Conservation (phyloP, 2,888 invertebrate genomes). For the Andrena bicolor region DNA sequence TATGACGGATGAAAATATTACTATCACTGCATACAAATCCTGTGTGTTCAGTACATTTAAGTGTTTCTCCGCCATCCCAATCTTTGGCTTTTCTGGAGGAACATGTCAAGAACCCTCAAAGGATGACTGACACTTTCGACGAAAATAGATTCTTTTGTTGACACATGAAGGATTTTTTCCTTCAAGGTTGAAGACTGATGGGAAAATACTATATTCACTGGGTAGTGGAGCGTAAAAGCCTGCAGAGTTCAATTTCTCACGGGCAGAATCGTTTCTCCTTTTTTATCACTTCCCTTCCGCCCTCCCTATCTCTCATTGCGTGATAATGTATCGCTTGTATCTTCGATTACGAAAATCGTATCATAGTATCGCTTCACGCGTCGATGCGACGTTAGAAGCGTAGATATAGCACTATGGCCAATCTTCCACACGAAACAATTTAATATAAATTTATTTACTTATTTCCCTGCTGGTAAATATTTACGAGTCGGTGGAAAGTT, state of each 20-base stretch:
- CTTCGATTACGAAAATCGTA: slow-evolving; percentile 26
- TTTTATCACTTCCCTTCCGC: not conserved
- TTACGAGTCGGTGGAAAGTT: no score
- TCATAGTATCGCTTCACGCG: not conserved
- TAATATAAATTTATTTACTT: not conserved
- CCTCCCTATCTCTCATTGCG: not conserved
- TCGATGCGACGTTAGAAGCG: not conserved
- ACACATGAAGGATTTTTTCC: no score
- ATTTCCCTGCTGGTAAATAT: no score
- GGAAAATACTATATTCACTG: not conserved
- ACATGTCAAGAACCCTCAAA: no score
- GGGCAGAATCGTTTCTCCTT: not conserved
- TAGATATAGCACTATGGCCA: slow-evolving; percentile 15
- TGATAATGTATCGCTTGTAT: slow-evolving; percentile 41
- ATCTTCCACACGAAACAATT: slow-evolving; percentile 3
- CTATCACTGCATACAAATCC: no score
- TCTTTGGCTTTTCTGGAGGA: no score
- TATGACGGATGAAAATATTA: no score
- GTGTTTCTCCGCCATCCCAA: no score
- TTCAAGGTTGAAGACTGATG: not conserved
- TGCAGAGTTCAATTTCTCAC: not conserved
- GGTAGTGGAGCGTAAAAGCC: not conserved
- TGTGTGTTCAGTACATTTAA: no score
- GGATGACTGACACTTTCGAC: no score
- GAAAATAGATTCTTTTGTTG: no score